phyloP scores from a whole-genome alignment of 1,140 invertebrate genomes.

The Globodera rostochiensis region DNA sequence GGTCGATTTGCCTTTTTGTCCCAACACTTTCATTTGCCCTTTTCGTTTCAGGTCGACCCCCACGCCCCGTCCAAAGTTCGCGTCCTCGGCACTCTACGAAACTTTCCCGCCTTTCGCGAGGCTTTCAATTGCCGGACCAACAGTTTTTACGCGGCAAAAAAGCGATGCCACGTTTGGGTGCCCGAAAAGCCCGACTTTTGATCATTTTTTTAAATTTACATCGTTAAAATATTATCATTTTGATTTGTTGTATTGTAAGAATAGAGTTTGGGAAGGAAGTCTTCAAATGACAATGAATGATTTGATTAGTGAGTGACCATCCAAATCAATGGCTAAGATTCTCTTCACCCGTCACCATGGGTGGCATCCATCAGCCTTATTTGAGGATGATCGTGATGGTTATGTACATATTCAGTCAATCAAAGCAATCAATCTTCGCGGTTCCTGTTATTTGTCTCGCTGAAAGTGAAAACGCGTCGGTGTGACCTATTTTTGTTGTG shows the following conservation, averaged over 20 bases:
- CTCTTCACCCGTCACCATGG: too few species aligned
- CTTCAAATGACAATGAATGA: too few species aligned
- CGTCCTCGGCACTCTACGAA: conserved; percentile 42
- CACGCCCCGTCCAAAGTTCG: conserved; percentile 41
- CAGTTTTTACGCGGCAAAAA: conserved; percentile 49
- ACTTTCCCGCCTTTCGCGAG: conserved; percentile 60
- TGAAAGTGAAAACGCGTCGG: background rate
- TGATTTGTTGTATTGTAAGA: too few species aligned
- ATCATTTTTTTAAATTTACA: background rate
- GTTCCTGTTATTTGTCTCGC: background rate
- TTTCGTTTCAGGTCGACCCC: conserved; percentile 3
- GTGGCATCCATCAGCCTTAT: too few species aligned
- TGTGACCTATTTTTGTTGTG: background rate
- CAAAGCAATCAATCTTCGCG: too few species aligned
- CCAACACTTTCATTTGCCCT: conserved; percentile 20
- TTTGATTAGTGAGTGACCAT: too few species aligned
- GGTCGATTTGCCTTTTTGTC: background rate
- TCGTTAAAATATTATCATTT: too few species aligned
- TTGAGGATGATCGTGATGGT: too few species aligned
- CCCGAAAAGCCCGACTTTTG: conserved; percentile 23
- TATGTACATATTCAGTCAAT: too few species aligned
- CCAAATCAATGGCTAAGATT: too few species aligned
- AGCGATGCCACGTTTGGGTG: conserved; percentile 61
- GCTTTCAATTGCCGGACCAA: conserved; percentile 59
- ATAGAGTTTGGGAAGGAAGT: too few species aligned